A percentile compares a stretch with the other conserved stretches of the same genome.
Evolutionary conservation across 1,140 invertebrate species (phyloP).

Genomic region (Pseudomyrmex pallidus): DNA sequence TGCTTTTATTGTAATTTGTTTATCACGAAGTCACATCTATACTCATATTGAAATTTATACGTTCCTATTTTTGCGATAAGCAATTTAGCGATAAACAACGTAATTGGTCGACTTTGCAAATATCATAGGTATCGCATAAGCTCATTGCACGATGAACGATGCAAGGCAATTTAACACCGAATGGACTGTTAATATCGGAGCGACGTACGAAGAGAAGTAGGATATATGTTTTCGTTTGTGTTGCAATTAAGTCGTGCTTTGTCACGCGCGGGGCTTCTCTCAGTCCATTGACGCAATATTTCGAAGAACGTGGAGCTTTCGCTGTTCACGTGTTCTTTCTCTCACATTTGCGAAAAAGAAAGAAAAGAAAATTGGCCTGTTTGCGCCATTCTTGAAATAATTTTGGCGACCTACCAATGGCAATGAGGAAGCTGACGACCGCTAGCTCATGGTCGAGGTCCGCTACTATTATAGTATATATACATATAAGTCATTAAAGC

Average conservation of each 20-base stretch:
- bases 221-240: background rate
- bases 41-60: background rate
- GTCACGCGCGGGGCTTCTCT: background rate
- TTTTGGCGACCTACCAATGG: slow-evolving; percentile 21
- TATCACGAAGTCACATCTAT: no score
- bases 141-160: slow-evolving; percentile 18
- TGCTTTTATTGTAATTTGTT: no score
- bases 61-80: slow-evolving; percentile 29
- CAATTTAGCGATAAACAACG: background rate
- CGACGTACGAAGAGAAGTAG: background rate
- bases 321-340: background rate
- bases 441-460: background rate
- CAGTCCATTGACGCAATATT: background rate
- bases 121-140: background rate
- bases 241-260: slow-evolving; percentile 1
- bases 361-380: slow-evolving; percentile 19
- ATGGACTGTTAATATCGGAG: slow-evolving; percentile 48
- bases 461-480: no score
- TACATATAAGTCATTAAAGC: slow-evolving; percentile 5
- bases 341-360: background rate
- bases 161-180: slow-evolving; percentile 23
- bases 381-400: slow-evolving; percentile 51
- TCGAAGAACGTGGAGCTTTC: slow-evolving; percentile 3
- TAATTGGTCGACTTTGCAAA: slow-evolving; percentile 12
- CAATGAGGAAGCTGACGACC: background rate